A percentile compares a stretch with the other conserved stretches of the same genome.
These are phyloP conservation scores for Cirrhinus mrigala DNA, from an alignment of 2,797 vertebrate species.

Conservation along the genomic window DNA sequence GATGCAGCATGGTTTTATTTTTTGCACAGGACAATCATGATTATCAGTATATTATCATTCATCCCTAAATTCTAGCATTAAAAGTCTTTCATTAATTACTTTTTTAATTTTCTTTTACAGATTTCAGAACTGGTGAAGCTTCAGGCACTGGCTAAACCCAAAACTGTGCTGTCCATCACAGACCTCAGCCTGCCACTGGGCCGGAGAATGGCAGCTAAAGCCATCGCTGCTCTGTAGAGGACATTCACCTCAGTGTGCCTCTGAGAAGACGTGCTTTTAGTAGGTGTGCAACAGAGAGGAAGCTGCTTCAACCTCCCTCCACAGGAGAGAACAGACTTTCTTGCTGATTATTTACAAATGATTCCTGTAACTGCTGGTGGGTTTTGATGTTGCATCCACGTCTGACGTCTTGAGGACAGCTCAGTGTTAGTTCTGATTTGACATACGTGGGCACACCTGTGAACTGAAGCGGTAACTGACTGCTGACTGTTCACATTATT, in stretches of 20 bases:
- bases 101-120: slow-evolving; percentile 72
- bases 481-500: not conserved
- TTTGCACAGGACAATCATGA: not conserved
- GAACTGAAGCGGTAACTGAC: not conserved
- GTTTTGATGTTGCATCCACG: not conserved
- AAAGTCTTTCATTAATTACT: not conserved
- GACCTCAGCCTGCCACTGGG: slow-evolving; percentile 94
- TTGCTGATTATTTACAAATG: not conserved
- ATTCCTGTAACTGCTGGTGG: slow-evolving; percentile 15
- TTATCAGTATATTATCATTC: not conserved
- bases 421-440: slow-evolving; percentile 53
- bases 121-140: slow-evolving; percentile 96
- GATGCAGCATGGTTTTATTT: not conserved
- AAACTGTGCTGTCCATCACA: slow-evolving; percentile 92
- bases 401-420: not conserved
- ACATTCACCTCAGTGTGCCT: not conserved
- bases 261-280: not conserved
- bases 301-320: too few relatives aligned
- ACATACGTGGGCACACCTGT: slow-evolving; percentile 1
- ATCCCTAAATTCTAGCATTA: not conserved
- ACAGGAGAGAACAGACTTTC: not conserved
- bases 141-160: slow-evolving; percentile 92
- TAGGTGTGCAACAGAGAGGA: not conserved
- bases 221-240: slow-evolving; percentile 87
- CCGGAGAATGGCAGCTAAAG: slow-evolving; percentile 94